Evolutionary conservation across 1,140 invertebrate genomes (phyloP).

Genomic region (Proales similis): DNA sequence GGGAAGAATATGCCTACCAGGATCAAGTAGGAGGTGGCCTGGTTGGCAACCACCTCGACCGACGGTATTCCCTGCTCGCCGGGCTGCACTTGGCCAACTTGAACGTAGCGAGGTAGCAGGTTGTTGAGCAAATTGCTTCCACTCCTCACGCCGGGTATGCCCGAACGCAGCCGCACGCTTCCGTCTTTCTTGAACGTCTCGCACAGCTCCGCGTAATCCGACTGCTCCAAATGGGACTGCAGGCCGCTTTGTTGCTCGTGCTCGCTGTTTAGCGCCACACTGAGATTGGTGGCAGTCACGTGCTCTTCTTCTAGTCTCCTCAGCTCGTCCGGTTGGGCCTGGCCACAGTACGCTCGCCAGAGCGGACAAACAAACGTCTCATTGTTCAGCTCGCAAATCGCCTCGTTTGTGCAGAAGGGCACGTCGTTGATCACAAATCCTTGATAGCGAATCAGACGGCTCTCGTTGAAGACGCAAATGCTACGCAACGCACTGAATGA

Average conservation of each 20-base stretch:
- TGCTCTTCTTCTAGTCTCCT: too few relatives aligned
- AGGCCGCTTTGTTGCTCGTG: background rate
- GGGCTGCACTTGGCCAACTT: too few relatives aligned
- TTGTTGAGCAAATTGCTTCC: too few relatives aligned
- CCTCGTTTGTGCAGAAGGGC: constrained; percentile 1
- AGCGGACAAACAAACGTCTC: constrained; percentile 6
- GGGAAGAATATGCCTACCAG: constrained; percentile 98
- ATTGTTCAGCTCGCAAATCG: background rate
- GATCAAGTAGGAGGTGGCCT: constrained; percentile 81
- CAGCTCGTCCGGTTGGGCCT: too few relatives aligned
- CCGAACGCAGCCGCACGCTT: constrained; percentile 6
- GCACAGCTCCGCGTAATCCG: constrained; percentile 6
- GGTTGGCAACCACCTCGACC: constrained; percentile 55
- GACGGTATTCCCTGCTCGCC: background rate
- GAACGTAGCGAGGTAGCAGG: too few relatives aligned
- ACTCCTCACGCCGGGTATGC: constrained; percentile 22
- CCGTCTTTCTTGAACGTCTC: constrained; percentile 6
- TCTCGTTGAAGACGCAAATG: constrained; percentile 37
- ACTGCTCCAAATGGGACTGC: background rate
- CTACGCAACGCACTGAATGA: too few relatives aligned
- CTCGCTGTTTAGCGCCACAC: background rate
- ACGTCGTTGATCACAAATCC: background rate
- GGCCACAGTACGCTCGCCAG: constrained; percentile 25
- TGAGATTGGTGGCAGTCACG: too few relatives aligned
- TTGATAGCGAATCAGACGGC: constrained; percentile 17